Evolutionary conservation across 2,113 vertebrate species (phyloP), one percentile per base, ranked within the genome.

Genomic region (Upupa epops): DNA sequence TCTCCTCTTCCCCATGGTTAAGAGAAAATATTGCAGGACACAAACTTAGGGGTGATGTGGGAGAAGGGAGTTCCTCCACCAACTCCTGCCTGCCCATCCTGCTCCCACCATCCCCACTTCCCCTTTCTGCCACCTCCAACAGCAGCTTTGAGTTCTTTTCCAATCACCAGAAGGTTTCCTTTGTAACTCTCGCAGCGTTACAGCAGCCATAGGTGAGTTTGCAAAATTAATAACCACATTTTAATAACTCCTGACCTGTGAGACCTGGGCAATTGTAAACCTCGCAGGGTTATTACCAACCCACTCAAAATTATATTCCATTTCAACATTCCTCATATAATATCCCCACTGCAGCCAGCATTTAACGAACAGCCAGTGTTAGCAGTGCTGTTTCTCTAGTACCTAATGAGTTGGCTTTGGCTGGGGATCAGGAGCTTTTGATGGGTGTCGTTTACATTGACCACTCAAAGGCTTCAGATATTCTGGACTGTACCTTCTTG

Each of bases 351-450:
- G 96, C 94, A 93, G 81, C 52, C 81, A 93, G 95, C 78, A 40
- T 88, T 87, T 85, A 81, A 85, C 90, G 94, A 59, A 92, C 85
- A 92, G 72, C 92, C 11, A 79, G 71, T 73, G 82, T 94, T 95
- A 79, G 61, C 74, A 88, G 5, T 32, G 85, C 95, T 92, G 86
- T 87, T 91, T 71, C 85, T 92, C 80, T 95, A 89, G 89, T 91
- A 71, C 85, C 86, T 96, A 96, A 96, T 94, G 85, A 95, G 93
- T 95, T 94, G 48, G 87, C 91, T 93, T 95, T 95, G 94, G 95
- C 93, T 75, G 80, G 22, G 46, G 78, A 93, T 94, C 94, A 92
- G 94, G 86, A 93, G 84, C 64, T 77, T 76, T 94, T 77, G 73
- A 59, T 5, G 46, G 64, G 74, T 91, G 63, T 82, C 77, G 75